Conservation (phyloP, 2,113 vertebrate genomes). For the Phyllostomus hastatus region DNA sequence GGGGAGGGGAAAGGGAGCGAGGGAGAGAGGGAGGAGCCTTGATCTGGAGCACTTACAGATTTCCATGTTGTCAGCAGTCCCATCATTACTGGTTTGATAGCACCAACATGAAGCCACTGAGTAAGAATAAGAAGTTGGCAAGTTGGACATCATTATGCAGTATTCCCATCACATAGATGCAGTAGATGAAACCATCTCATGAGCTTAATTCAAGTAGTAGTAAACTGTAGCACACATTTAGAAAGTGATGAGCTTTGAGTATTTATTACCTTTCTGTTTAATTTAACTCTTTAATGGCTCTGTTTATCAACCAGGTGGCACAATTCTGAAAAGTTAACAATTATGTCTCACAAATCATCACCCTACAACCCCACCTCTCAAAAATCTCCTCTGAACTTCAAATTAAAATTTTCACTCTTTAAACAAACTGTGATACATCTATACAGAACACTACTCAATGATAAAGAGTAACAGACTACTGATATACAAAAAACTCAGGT, state of each 20-base stretch:
- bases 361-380: neutral
- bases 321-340: neutral
- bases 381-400: neutral
- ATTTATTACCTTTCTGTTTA: neutral
- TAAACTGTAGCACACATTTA: neutral
- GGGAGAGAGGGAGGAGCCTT: neutral
- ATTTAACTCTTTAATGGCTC: neutral
- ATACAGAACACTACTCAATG: neutral
- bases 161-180: neutral
- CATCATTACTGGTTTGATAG: neutral
- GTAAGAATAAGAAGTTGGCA: neutral
- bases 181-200: neutral
- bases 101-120: neutral
- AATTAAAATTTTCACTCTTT: neutral
- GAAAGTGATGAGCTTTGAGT: neutral
- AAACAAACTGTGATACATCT: neutral
- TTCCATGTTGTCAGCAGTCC: neutral
- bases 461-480: neutral
- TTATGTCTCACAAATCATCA: neutral
- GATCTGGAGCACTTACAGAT: neutral
- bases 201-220: neutral
- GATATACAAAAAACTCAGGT: neutral
- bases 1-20: neutral
- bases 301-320: neutral
- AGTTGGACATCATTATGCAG: no score